A percentile compares a stretch with the other conserved stretches of the same genome.
These are phyloP conservation scores for Megaceryle torquata DNA, from an alignment of 2,113 vertebrate genomes.

Conservation along the genomic window DNA sequence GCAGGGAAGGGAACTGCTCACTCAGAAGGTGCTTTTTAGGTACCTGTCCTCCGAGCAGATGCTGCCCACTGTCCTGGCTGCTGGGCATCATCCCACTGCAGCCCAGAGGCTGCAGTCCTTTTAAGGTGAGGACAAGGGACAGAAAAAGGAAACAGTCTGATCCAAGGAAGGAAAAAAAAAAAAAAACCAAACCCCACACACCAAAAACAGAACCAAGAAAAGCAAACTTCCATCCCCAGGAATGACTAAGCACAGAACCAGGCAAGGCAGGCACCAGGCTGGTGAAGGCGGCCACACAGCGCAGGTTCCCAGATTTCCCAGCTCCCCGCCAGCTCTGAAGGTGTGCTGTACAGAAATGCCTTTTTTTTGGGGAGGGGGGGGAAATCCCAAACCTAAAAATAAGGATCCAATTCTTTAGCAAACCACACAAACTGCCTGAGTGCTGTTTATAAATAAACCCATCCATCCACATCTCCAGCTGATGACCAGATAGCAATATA, in stretches of 20 bases:
- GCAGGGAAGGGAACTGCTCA: neutral
- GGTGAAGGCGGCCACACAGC: neutral
- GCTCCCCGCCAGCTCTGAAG: neutral
- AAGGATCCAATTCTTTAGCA: neutral
- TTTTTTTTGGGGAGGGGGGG: neutral
- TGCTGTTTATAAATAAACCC: neutral
- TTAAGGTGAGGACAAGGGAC: neutral
- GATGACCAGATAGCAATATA: neutral
- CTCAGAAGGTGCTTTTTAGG: neutral
- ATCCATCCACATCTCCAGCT: fast-evolving
- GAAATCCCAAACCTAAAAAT: neutral
- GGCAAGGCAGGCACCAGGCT: neutral
- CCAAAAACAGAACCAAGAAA: neutral
- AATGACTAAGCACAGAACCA: constrained; percentile 41
- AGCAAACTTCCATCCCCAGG: neutral
- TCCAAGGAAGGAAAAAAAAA: neutral
- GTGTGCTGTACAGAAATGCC: neutral
- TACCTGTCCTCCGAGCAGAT: fast-evolving
- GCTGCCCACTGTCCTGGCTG: fast-evolving
- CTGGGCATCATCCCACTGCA: neutral
- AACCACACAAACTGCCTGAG: neutral
- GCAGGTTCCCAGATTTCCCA: neutral
- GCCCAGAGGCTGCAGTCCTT: neutral
- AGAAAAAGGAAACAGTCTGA: neutral
- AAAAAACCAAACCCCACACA: too few species aligned